Base-by-base conservation (phyloP, 1,140 invertebrate genomes). In the Ooceraea biroi region DNA sequence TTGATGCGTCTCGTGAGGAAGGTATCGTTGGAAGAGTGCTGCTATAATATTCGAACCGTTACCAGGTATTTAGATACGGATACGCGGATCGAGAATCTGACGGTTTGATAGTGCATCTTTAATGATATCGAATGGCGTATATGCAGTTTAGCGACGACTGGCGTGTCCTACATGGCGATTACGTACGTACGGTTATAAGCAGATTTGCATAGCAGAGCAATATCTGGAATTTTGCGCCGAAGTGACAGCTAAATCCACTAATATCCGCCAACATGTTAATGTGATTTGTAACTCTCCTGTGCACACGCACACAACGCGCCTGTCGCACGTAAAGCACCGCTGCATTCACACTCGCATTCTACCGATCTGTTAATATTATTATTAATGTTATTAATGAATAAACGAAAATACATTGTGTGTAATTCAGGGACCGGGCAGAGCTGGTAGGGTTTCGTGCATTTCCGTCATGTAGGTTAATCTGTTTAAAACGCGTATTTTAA, bases 191-290 rank as follows among this genome's bases (percentile, higher is more conserved):
- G 48, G 36, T 71, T 57, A 71, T 58, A 80, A 80, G 65, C 65
- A 80, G 76, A 80, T 80, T 77, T 80, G 66, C 76, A 80, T 80
- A 80, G 65, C 55, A 22, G 25, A 69, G 76, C 65, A 46, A 80
- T 80, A 80, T 71, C 50, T 57, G 50, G 41, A 80, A 80, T 80
- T 80, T 80, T 80, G 76, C 65, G 25, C 7, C 30, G 52, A 80
- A 80, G 65, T 80, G 76, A 80, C 76, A 63, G 65, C 76, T 71
- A 80, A 80, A 80, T 80, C 76, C 50, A 80, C 76, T 80, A 80
- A 80, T 80, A 80, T 80, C 76, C 76, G 76, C 76, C 65, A 80
- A 80, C 76, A 80, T 22, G 76, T 55, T 80, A 69, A 80, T 80
- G 44, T 80, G 65, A 80, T 80, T 80, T 80, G 76, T 80, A 80